Evolutionary conservation across 2,797 vertebrate genomes (phyloP), one percentile per base, ranked within the genome.

Genomic region (Myotis planiceps): DNA sequence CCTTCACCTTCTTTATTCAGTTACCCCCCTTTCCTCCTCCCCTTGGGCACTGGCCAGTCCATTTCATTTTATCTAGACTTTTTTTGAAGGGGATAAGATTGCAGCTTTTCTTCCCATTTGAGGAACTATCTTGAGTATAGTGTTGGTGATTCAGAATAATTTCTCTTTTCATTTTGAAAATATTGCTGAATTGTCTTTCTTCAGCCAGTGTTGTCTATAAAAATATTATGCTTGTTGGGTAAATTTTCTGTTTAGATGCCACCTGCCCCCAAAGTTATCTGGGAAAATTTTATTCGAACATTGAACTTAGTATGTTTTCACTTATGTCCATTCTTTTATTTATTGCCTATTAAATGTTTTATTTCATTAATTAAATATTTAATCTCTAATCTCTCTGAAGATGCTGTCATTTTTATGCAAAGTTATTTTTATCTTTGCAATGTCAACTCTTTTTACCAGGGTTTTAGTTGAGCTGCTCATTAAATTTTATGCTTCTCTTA

Each of bases 361-460:
- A 76, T 86, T 79, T 89, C 23, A n/a, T 12, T 92, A 75, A 78
- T 90, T 75, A 75, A 49, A 34, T 87, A 88, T 80, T 94, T 90
- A 85, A 53, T 51, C 32, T 68, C 23, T 60, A 82, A 55, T 47
- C 15, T 81, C 58, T 55, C 16, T 81, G 75, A 90, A 47, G 8
- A 18, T 55, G 58, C 19, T 32, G 13, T 19, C 89, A 34, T 81
- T 92, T 92, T 76, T 42, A 29, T 66, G 78, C 13, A 76, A 39
- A 90, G 18, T 76, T 80, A 49, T 58, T n/a, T 29, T 66, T 75
- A 55, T 6, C 23, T 71, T 95, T 92, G 13, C 15, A 68, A 0
- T 71, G 55, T 49, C 23, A 37, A 2, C 9, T 45, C 51, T 69
- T 1, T 1, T 39, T 75, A 63, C 34, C 19, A 85, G 39, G 23